A percentile compares a stretch with the other conserved stretches of the same genome.
Evolutionary conservation across 1,140 invertebrate species (phyloP).

Genomic region (Drosophila malerkotliana): DNA sequence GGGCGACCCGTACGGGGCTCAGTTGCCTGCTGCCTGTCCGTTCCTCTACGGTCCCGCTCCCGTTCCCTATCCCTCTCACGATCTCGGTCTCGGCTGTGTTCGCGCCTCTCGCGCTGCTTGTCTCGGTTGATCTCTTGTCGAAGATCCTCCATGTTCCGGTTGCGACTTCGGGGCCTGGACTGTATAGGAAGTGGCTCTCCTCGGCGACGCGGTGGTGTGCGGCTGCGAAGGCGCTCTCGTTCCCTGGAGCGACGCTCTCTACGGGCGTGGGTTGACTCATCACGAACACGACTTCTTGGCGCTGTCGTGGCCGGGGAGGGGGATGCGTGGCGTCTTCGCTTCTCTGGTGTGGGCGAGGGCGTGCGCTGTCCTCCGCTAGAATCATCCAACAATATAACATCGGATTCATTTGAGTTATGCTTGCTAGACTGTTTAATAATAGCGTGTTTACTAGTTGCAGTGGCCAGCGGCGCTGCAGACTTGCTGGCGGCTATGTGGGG

Average conservation of each 20-base stretch:
- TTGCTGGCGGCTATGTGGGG: conserved; percentile 56
- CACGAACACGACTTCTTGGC: conserved; percentile 40
- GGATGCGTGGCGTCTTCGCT: conserved; percentile 60
- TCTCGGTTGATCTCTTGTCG: conserved; percentile 80
- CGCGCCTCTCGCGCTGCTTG: conserved; percentile 72
- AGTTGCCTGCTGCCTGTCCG: conserved; percentile 24
- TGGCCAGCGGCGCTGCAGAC: conserved; percentile 67
- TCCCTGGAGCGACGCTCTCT: conserved; percentile 49
- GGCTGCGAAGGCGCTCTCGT: conserved; percentile 45
- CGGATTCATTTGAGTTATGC: conserved; percentile 81
- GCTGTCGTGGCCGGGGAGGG: conserved; percentile 21
- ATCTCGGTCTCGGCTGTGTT: conserved; percentile 64
- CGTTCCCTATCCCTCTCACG: conserved; percentile 47
- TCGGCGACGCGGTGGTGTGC: conserved; percentile 57
- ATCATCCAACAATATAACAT: conserved; percentile 85
- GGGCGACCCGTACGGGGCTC: conserved; percentile 53
- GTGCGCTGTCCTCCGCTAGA: conserved; percentile 82
- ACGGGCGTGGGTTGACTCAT: conserved; percentile 30
- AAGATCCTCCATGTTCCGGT: conserved; percentile 82
- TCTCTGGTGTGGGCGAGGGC: conserved; percentile 61
- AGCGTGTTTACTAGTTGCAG: conserved; percentile 81
- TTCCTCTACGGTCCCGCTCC: conserved; percentile 15
- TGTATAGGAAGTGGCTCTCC: conserved; percentile 32
- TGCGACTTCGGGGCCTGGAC: conserved; percentile 40
- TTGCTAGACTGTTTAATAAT: conserved; percentile 79